phyloP scores from a whole-genome alignment of 2,888 invertebrate species.

The Poecilobothrus nobilitatus region DNA sequence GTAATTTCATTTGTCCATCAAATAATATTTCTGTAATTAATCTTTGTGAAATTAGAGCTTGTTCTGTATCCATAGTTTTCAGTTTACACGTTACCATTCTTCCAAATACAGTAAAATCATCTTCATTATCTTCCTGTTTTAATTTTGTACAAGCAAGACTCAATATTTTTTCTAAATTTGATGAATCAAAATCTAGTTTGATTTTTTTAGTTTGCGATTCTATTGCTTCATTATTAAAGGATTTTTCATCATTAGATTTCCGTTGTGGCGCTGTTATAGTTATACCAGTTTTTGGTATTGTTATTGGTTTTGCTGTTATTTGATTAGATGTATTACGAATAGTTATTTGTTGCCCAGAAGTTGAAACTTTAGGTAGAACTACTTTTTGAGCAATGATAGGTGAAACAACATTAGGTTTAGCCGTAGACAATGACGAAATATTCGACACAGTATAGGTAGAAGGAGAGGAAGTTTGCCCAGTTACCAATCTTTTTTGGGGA shows the following conservation, averaged over 20 bases:
- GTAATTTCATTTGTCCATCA: conserved; percentile 42
- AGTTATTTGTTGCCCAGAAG: not conserved
- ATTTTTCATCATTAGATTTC: not conserved
- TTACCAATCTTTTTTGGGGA: conserved; percentile 32
- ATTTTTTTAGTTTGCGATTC: conserved; percentile 32
- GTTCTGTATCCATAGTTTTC: conserved; percentile 37
- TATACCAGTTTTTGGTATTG: not conserved
- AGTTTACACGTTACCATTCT: conserved; percentile 41
- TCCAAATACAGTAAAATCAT: conserved; percentile 38
- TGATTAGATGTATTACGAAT: not conserved
- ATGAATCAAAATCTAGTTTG: conserved; percentile 35
- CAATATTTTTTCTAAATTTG: conserved; percentile 37
- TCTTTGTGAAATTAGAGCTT: conserved; percentile 40
- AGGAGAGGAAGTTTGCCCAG: conserved; percentile 18
- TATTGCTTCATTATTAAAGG: conserved; percentile 29
- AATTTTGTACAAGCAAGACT: conserved; percentile 37
- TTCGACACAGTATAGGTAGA: not conserved
- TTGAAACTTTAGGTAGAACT: not conserved
- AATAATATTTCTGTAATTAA: conserved; percentile 40
- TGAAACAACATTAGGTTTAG: not conserved
- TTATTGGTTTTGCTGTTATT: not conserved
- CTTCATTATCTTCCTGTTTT: conserved; percentile 30
- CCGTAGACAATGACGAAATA: not conserved
- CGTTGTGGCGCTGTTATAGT: not conserved
- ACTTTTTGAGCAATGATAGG: not conserved